Percentiles rank a stretch among this genome's conserved stretches.
Evolutionary conservation across 2,113 vertebrate species (phyloP).

Genomic region (Balaeniceps rex): DNA sequence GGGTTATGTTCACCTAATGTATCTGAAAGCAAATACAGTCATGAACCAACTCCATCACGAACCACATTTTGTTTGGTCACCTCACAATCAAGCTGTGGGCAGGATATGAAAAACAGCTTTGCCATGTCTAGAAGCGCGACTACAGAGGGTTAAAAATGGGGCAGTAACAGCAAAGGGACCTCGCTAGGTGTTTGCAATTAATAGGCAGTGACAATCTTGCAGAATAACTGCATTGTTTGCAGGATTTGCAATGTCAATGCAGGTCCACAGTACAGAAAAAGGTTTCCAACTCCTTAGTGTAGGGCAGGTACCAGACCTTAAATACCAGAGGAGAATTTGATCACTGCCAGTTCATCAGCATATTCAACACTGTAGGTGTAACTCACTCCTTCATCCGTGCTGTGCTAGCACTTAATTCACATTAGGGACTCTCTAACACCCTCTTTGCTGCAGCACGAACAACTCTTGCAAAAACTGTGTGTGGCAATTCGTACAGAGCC

Average conservation of each 20-base stretch:
- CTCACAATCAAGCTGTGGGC: neutral
- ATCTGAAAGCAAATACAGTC: neutral
- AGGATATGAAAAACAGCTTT: neutral
- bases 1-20: neutral
- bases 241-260: neutral
- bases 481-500: neutral
- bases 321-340: neutral
- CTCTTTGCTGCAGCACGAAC: neutral
- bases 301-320: neutral
- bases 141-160: neutral
- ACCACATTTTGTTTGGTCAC: neutral
- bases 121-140: neutral
- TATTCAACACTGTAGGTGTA: neutral
- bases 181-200: neutral
- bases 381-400: neutral
- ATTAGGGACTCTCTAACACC: neutral
- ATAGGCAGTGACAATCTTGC: neutral
- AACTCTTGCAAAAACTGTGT: neutral
- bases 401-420: neutral
- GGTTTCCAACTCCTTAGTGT: neutral
- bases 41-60: neutral
- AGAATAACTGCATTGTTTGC: neutral
- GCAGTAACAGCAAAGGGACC: neutral
- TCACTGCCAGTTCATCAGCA: neutral
- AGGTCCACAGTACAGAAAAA: neutral